Evolutionary conservation across 2,888 invertebrate species (phyloP).

Genomic region (Coenonympha glycerion): DNA sequence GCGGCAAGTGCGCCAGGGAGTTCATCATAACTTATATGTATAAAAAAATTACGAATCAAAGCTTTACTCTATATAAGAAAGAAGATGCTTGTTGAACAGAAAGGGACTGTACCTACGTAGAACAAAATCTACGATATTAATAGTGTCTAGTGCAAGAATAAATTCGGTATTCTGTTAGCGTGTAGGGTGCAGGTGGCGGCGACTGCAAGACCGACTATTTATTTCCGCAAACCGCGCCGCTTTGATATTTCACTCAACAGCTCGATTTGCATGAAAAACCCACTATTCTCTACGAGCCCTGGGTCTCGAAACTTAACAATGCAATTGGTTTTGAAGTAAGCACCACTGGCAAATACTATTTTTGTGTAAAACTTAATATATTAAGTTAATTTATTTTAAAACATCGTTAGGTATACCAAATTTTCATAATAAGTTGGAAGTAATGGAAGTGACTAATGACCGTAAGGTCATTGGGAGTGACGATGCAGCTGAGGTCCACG

Average conservation of each 20-base stretch:
- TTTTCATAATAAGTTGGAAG: too few relatives aligned
- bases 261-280: conserved; percentile 13
- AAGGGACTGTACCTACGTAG: too few relatives aligned
- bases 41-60: too few relatives aligned
- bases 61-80: too few relatives aligned
- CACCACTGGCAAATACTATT: not conserved
- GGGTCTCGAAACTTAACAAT: not conserved
- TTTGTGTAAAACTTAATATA: not conserved
- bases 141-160: not conserved
- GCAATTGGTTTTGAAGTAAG: conserved; percentile 6
- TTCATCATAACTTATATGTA: too few relatives aligned
- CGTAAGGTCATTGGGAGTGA: too few relatives aligned
- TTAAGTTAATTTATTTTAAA: not conserved
- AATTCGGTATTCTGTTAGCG: conserved; percentile 43
- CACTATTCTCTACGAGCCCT: conserved; percentile 6
- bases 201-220: conserved; percentile 15
- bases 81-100: too few relatives aligned
- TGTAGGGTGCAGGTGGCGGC: conserved; percentile 58
- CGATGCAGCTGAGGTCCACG: too few relatives aligned
- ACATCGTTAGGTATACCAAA: not conserved
- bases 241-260: conserved; percentile 11
- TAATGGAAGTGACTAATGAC: too few relatives aligned
- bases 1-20: too few relatives aligned
- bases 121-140: too few relatives aligned
- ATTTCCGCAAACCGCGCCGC: not conserved